Evolutionary conservation across 2,888 invertebrate species (phyloP).

Genomic region (Caenorhabditis japonica): DNA sequence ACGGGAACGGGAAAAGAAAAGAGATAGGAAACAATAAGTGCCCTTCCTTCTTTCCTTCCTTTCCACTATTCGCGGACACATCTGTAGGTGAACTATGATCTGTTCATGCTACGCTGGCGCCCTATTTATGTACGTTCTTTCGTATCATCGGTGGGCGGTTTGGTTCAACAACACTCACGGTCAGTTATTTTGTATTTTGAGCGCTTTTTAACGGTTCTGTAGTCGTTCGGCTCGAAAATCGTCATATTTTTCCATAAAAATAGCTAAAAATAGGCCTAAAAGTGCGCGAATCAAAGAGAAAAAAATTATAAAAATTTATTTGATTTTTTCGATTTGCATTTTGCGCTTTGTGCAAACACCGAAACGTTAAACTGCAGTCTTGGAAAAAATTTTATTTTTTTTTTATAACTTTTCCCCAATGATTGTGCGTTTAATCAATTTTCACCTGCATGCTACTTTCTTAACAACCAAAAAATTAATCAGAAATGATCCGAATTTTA

Average conservation of each 20-base stretch:
- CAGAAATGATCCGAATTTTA: slow-evolving; percentile 37
- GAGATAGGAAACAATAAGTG: slow-evolving; percentile 13
- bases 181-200: background rate
- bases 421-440: too few relatives aligned
- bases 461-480: background rate
- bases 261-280: background rate
- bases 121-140: background rate
- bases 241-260: background rate
- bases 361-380: slow-evolving; percentile 40
- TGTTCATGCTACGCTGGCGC: slow-evolving; percentile 16
- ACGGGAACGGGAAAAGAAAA: slow-evolving; percentile 13
- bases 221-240: slow-evolving; percentile 12
- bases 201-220: slow-evolving; percentile 11
- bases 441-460: slow-evolving; percentile 20
- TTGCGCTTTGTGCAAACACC: slow-evolving; percentile 30
- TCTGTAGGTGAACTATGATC: slow-evolving; percentile 37
- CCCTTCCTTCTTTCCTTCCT: slow-evolving; percentile 15
- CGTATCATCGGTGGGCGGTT: slow-evolving; percentile 15
- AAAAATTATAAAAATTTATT: slow-evolving; percentile 38
- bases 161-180: background rate
- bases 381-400: background rate
- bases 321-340: too few relatives aligned
- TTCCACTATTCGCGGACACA: slow-evolving; percentile 33
- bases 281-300: background rate
- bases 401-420: background rate